Base-by-base conservation (phyloP, 2,888 invertebrate genomes). In the Isotomurus palustris region DNA sequence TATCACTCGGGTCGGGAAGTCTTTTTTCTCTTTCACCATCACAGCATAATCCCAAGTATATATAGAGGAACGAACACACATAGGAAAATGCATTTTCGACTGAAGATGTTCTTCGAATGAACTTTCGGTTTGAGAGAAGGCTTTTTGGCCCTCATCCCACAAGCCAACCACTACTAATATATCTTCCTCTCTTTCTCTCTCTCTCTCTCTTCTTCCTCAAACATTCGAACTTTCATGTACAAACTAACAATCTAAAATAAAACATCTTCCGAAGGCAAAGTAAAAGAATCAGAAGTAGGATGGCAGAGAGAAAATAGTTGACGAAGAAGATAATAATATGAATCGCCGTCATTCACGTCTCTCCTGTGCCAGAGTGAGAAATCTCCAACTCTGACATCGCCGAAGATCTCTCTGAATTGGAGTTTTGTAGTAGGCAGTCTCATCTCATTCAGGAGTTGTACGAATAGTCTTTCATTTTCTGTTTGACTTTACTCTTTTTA, bases 71-170 rank as follows among this genome's bases (percentile, higher is more conserved):
- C 27, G 32, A 40, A 47, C 29, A 29, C 49, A 25, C 52, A n/a
- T 12, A 19, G 21, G 44, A 44, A 44, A 10, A 21, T 21, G 10
- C 25, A 44, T 21, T 17, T n/a, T 10, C 41, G 8, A 14, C 41
- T n/a, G 19, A 41, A 8, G n/a, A 48, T 43, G 21, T 50, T 56
- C 36, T 53, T 54, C 53, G 38, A 53, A 48, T n/a, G n/a, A n/a
- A n/a, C n/a, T n/a, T n/a, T n/a, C n/a, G n/a, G n/a, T n/a, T n/a
- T n/a, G n/a, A n/a, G n/a, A n/a, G n/a, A n/a, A n/a, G n/a, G n/a
- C n/a, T 60, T 62, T 64, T 64, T 64, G 62, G 60, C 60, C 58
- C 58, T 38, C 44, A 52, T 62, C 62, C 63, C 64, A 62, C 53
- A 56, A 50, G 22, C 19, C 19, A 14, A 49, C 49, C 35, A 5